Conservation (phyloP, 1,140 invertebrate genomes). For the Cataglyphis hispanica region DNA sequence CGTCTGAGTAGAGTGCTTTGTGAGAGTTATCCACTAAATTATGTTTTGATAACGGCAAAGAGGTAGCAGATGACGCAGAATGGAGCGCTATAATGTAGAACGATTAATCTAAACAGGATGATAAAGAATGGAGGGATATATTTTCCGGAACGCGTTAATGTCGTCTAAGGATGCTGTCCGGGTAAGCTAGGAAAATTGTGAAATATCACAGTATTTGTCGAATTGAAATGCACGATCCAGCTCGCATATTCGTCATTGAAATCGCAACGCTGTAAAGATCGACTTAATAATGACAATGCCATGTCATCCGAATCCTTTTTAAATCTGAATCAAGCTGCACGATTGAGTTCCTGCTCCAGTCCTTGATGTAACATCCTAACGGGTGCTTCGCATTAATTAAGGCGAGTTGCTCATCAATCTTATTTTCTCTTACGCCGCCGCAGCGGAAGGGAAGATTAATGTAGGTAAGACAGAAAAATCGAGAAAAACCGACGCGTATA, state of each 20-base stretch:
- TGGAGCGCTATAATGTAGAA: constrained; percentile 28
- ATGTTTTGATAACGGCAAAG: constrained; percentile 47
- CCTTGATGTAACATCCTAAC: constrained; percentile 65
- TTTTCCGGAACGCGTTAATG: constrained; percentile 34
- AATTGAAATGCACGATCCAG: constrained; percentile 40
- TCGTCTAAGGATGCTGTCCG: background rate
- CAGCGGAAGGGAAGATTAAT: constrained; percentile 80
- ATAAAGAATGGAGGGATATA: constrained; percentile 45
- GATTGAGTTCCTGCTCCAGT: constrained; percentile 41
- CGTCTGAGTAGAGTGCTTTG: constrained; percentile 27
- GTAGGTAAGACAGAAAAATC: constrained; percentile 71
- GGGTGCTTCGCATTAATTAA: constrained; percentile 80
- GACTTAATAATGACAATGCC: constrained; percentile 54
- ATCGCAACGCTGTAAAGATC: background rate
- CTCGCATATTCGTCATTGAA: constrained; percentile 30
- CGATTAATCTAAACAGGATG: constrained; percentile 56
- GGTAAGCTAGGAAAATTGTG: background rate
- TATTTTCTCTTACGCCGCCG: constrained; percentile 79
- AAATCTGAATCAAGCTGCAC: constrained; percentile 64
- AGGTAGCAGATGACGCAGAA: constrained; percentile 16
- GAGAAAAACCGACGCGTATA: constrained; percentile 38
- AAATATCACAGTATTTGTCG: constrained; percentile 8
- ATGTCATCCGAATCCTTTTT: constrained; percentile 33
- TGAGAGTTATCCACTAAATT: constrained; percentile 45
- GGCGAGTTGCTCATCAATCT: constrained; percentile 80